Conservation (phyloP, 2,113 vertebrate species). For the Proterorhinus semilunaris region DNA sequence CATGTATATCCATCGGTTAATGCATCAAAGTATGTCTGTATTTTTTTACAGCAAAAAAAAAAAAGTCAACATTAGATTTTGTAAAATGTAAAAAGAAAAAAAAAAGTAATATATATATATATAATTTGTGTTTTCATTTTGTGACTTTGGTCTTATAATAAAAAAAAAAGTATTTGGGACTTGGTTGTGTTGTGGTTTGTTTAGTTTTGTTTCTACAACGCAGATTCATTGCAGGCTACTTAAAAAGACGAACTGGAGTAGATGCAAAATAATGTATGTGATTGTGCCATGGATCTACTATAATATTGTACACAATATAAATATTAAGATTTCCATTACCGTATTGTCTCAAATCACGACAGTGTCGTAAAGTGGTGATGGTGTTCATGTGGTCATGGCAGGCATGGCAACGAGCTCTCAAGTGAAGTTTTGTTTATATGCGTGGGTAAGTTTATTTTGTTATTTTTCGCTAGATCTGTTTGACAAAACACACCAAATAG, state of each 20-base stretch:
- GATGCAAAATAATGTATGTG: too few species aligned
- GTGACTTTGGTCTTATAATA: slow-evolving; percentile 16
- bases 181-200: background rate
- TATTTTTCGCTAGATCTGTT: background rate
- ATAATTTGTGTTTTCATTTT: slow-evolving; percentile 32
- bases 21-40: background rate
- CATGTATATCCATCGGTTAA: slow-evolving; percentile 11
- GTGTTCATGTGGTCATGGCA: background rate
- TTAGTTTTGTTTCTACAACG: background rate
- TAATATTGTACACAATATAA: too few species aligned
- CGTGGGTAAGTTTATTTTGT: slow-evolving; percentile 68
- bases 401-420: slow-evolving; percentile 56
- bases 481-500: background rate
- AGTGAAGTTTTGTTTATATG: slow-evolving; percentile 50
- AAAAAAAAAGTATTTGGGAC: background rate
- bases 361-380: slow-evolving; percentile 47
- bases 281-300: too few species aligned
- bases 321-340: too few species aligned
- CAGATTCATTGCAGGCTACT: background rate
- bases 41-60: slow-evolving; percentile 72
- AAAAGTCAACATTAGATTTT: slow-evolving; percentile 35
- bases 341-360: slow-evolving; percentile 29
- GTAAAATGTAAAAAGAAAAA: slow-evolving; percentile 25
- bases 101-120: slow-evolving; percentile 20
- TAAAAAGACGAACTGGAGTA: too few species aligned